Conservation (phyloP, 2,888 invertebrate genomes). For the Erebia epiphron region DNA sequence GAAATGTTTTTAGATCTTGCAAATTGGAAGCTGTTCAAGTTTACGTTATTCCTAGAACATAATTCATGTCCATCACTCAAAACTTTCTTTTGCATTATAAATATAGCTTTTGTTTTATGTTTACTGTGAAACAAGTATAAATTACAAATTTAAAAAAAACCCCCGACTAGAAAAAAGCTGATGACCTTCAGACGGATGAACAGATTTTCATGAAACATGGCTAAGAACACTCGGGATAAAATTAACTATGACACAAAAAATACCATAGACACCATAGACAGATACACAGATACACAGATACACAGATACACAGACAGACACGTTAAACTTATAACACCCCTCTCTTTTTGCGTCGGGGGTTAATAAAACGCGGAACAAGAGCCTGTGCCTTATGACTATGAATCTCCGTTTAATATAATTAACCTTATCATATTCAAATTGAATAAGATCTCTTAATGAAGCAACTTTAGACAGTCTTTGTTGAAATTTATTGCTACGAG, state of each 20-base stretch:
- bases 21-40: constrained; percentile 38
- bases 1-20: not conserved
- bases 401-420: constrained; percentile 33
- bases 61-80: constrained; percentile 29
- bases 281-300: too few relatives aligned
- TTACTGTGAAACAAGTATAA: too few relatives aligned
- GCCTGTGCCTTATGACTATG: constrained; percentile 22
- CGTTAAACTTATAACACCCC: too few relatives aligned
- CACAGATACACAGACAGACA: too few relatives aligned
- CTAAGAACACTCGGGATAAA: too few relatives aligned
- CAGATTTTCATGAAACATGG: too few relatives aligned
- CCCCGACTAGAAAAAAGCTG: too few relatives aligned
- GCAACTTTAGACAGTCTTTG: constrained; percentile 21
- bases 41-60: constrained; percentile 26
- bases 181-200: too few relatives aligned
- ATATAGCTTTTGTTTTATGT: constrained; percentile 29
- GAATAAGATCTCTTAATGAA: constrained; percentile 33
- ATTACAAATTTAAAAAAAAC: too few relatives aligned
- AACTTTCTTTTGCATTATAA: constrained; percentile 31
- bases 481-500: constrained; percentile 16
- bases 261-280: too few relatives aligned
- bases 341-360: too few relatives aligned
- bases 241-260: too few relatives aligned
- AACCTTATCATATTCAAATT: constrained; percentile 35
- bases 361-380: constrained; percentile 25